Evolutionary conservation across 2,113 vertebrate species (phyloP), one percentile per base, ranked within the genome.

Genomic region (Oophaga pumilio): DNA sequence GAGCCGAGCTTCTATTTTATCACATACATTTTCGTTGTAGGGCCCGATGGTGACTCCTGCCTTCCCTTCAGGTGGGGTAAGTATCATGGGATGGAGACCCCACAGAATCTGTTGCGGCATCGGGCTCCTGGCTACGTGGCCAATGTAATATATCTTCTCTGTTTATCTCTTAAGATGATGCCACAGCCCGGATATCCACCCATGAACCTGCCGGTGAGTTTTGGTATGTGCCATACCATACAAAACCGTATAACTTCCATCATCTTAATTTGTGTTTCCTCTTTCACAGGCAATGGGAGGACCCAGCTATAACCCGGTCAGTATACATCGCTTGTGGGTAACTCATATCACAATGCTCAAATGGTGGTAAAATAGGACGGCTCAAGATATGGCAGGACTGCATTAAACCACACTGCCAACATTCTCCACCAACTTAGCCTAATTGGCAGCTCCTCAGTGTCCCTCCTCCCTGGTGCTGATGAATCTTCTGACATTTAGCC

Each of bases 191-290:
- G 53, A 0, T 89, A 57, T 50, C 85, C 85, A 64, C 1, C n/a
- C 50, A 62, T 82, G 26, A 87, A 33, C 66, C 76, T 89, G 24
- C 89, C 89, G 9, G 89, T 89, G 71, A 85, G 89, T 89, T 85
- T 24, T 17, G 24, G 0, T 28, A 6, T 76, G 18, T 76, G 73
- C 49, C 28, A 69, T 69, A 33, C 13, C 26, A 69, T 69, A 33
- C 12, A 13, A 14, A 8, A 8, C 9, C 69, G 17, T 17, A 2
- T 18, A 8, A 43, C 26, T 17, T 73, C 69, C 7, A 1, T 33
- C 2, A 49, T 49, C 8, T 33, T 74, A 49, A 62, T 57, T 8
- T 50, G 0, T 85, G 49, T 52, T 53, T 82, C 43, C 12, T 11
- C 20, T 49, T 10, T 59, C 17, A 10, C 13, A 73, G 56, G 64